Conservation (phyloP, 2,888 invertebrate species). For the Synanthedon andrenaeformis region DNA sequence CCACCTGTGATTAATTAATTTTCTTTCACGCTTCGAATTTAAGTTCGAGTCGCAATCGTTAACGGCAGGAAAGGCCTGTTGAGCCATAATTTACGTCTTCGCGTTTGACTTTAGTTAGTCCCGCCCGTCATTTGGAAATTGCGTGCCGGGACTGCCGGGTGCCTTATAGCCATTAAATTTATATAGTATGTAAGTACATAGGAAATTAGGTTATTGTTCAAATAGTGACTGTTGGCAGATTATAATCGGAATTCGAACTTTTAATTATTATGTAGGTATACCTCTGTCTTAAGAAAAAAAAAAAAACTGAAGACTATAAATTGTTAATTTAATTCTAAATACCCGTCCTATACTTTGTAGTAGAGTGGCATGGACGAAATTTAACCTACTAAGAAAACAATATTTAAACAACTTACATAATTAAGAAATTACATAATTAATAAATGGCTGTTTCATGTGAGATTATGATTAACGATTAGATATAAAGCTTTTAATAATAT, state of each 20-base stretch:
- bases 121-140: slow-evolving; percentile 60
- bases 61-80: slow-evolving; percentile 63
- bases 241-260: slow-evolving; percentile 41
- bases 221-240: slow-evolving; percentile 50
- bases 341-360: too few species aligned
- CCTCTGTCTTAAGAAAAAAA: too few species aligned
- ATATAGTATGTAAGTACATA: slow-evolving; percentile 46
- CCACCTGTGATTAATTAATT: slow-evolving; percentile 62
- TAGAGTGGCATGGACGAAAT: too few species aligned
- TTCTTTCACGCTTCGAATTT: slow-evolving; percentile 61
- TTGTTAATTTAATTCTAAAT: too few species aligned
- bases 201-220: slow-evolving; percentile 61
- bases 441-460: not conserved
- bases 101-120: slow-evolving; percentile 45
- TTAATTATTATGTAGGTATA: slow-evolving; percentile 11
- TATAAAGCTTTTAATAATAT: not conserved
- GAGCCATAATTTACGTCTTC: slow-evolving; percentile 61
- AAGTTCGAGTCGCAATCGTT: slow-evolving; percentile 57
- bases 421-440: not conserved
- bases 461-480: not conserved
- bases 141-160: slow-evolving; percentile 37
- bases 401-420: not conserved
- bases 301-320: too few species aligned
- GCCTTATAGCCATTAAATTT: slow-evolving; percentile 58
- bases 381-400: too few species aligned